Conservation (phyloP, 2,113 vertebrate species). For the Muscicapa adusta region DNA sequence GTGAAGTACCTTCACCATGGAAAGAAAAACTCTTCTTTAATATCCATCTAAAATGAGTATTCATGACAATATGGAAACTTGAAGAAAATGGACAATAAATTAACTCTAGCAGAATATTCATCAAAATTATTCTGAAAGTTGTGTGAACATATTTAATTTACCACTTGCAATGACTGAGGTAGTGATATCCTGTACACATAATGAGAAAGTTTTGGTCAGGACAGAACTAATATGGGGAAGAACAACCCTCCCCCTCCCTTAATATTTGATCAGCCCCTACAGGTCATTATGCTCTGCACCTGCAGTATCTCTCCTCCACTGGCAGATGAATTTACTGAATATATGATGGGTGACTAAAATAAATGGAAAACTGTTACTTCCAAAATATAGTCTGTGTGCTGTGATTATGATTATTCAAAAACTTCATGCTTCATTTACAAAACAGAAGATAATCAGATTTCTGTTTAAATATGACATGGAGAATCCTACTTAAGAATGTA, state of each 20-base stretch:
- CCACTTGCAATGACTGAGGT: background rate
- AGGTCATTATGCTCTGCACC: background rate
- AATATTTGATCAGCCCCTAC: rapidly evolving
- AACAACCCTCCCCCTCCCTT: rapidly evolving
- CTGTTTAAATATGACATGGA: background rate
- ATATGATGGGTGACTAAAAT: conserved; percentile 25
- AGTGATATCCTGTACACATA: background rate
- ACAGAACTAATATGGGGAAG: background rate
- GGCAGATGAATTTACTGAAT: background rate
- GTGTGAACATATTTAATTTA: background rate
- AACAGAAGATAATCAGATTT: conserved; percentile 41
- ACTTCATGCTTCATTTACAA: conserved; percentile 20
- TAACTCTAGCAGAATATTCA: background rate
- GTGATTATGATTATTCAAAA: conserved; percentile 24
- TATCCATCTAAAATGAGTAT: background rate
- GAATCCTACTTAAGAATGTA: conserved; percentile 6
- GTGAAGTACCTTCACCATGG: rapidly evolving
- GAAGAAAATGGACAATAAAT: background rate
- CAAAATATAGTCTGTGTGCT: background rate
- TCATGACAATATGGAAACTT: background rate
- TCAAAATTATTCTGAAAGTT: background rate
- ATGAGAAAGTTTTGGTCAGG: background rate
- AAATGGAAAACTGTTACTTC: background rate
- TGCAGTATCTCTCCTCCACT: background rate
- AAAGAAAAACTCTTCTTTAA: background rate